Evolutionary conservation across 2,113 vertebrate genomes (phyloP).

Genomic region (Syrmaticus mikado): DNA sequence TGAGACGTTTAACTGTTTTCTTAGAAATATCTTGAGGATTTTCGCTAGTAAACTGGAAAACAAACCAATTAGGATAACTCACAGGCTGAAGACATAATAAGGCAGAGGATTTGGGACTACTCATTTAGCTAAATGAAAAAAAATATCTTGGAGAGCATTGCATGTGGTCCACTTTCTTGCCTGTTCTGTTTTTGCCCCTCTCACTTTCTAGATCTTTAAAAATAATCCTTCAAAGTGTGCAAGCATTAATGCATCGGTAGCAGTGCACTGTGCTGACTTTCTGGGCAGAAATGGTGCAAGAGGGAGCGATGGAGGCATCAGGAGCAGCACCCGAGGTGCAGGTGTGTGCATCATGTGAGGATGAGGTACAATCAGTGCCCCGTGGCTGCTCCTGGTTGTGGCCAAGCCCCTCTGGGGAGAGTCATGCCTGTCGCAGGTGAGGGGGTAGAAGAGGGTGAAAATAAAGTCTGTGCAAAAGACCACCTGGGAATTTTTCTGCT

Average conservation of each 20-base stretch:
- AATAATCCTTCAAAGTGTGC: not conserved
- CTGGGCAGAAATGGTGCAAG: not conserved
- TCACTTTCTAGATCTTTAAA: not conserved
- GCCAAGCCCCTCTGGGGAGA: not conserved
- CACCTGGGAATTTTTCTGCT: not conserved
- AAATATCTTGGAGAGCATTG: not conserved
- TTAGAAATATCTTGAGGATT: constrained; percentile 16
- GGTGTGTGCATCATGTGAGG: not conserved
- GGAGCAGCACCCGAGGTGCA: not conserved
- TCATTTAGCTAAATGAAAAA: not conserved
- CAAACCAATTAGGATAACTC: constrained; percentile 28
- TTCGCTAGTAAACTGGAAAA: constrained; percentile 24
- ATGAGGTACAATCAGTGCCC: not conserved
- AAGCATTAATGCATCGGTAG: accelerated
- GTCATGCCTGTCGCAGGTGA: not conserved
- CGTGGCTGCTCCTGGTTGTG: not conserved
- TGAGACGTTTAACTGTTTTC: not conserved
- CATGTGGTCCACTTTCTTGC: not conserved
- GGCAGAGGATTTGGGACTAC: not conserved
- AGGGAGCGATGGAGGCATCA: accelerated
- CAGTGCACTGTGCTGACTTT: not conserved
- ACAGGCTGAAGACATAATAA: not conserved
- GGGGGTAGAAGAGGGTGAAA: not conserved
- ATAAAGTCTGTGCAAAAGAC: not conserved
- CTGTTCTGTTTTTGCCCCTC: not conserved